Evolutionary conservation across 2,113 vertebrate species (phyloP).

Genomic region (Platysternon megacephalum): DNA sequence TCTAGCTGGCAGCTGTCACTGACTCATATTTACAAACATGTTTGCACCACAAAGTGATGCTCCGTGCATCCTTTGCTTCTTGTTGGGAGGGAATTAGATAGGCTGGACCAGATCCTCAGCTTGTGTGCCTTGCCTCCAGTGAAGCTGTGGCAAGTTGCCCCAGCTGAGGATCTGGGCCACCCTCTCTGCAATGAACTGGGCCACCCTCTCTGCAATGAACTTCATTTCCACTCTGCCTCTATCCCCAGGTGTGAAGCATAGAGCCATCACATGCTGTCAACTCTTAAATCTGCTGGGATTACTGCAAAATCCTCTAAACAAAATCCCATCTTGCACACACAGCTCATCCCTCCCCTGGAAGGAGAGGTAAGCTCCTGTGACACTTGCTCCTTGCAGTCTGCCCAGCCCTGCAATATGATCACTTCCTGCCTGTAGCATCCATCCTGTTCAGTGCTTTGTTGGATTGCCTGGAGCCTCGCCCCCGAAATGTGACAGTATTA

Average conservation of each 20-base stretch:
- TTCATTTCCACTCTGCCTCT: neutral
- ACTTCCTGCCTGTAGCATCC: neutral
- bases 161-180: neutral
- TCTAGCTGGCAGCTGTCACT: no score
- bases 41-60: neutral
- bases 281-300: neutral
- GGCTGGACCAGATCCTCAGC: neutral
- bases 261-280: neutral
- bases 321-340: neutral
- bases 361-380: neutral
- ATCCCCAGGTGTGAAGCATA: neutral
- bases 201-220: neutral
- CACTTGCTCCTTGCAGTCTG: neutral
- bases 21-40: no score
- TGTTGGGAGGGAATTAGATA: neutral
- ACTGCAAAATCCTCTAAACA: neutral
- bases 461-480: neutral
- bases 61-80: neutral
- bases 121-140: neutral
- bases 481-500: neutral
- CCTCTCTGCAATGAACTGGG: neutral
- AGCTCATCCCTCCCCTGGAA: neutral
- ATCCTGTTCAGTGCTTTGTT: neutral
- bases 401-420: neutral
- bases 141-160: no score